A percentile compares a stretch with the other conserved stretches of the same genome.
These are phyloP conservation scores for Notolabrus celidotus DNA, from an alignment of 2,797 vertebrate genomes.

Conservation along the genomic window DNA sequence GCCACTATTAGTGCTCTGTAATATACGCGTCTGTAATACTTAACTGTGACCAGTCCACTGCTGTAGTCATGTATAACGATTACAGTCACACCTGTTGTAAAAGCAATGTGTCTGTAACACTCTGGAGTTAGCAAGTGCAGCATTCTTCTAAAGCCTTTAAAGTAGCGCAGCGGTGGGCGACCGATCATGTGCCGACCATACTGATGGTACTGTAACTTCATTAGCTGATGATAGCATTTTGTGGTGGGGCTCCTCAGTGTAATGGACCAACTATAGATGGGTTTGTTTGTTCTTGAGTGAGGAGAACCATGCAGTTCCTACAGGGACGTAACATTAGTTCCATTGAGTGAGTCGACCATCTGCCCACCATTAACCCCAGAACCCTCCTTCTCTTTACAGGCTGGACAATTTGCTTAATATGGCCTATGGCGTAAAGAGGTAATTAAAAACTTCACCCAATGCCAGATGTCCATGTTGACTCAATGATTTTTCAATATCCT, in stretches of 20 bases:
- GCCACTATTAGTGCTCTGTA: conserved; percentile 31
- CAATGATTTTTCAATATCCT: conserved; percentile 89
- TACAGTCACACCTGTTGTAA: conserved; percentile 35
- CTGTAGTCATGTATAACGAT: conserved; percentile 25
- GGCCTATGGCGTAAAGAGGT: conserved; percentile 99
- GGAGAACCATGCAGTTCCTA: conserved; percentile 79
- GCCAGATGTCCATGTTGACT: conserved; percentile 99
- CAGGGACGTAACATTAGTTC: conserved; percentile 97
- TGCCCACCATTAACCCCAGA: conserved; percentile 99
- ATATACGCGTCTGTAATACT: conserved; percentile 42
- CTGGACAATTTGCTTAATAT: conserved; percentile 99
- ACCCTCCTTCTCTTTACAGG: conserved; percentile 99
- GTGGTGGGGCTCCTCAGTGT: conserved; percentile 86
- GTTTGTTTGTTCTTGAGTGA: conserved; percentile 88
- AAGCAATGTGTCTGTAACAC: conserved; percentile 33
- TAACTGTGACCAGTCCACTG: conserved; percentile 50
- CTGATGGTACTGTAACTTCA: conserved; percentile 71
- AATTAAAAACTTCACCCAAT: conserved; percentile 99
- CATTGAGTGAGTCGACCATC: conserved; percentile 99
- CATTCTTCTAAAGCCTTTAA: conserved; percentile 13
- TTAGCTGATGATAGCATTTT: conserved; percentile 72
- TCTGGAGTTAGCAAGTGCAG: conserved; percentile 35
- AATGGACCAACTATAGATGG: conserved; percentile 84
- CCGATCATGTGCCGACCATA: conserved; percentile 50
- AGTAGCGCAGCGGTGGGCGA: conserved; percentile 29